Conservation (phyloP, 2,797 vertebrate genomes). For the Poliocrania exsul region DNA sequence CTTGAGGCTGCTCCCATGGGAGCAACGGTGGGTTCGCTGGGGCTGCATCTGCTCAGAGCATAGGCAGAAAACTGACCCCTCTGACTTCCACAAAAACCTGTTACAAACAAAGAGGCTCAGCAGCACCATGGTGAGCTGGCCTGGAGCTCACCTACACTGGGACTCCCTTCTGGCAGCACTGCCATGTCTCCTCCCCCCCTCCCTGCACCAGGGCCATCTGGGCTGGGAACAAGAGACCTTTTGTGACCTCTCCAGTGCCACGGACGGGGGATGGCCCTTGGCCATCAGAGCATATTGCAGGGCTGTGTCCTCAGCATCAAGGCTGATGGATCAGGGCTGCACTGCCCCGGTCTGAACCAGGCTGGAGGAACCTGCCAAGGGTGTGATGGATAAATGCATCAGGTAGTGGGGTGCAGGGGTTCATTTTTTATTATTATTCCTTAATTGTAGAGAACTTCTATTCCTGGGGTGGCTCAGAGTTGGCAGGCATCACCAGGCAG, state of each 20-base stretch:
- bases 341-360: rapidly evolving
- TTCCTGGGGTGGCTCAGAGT: neutral
- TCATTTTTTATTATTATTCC: neutral
- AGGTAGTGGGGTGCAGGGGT: neutral
- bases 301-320: neutral
- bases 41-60: neutral
- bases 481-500: neutral
- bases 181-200: neutral
- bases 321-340: neutral
- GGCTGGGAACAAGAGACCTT: neutral
- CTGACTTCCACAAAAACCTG: neutral
- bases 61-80: neutral
- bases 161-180: neutral
- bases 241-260: neutral
- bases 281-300: rapidly evolving
- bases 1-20: neutral
- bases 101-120: neutral
- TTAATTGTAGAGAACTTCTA: neutral
- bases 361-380: neutral
- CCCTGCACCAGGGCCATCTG: neutral
- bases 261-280: neutral
- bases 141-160: neutral
- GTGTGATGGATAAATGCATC: neutral
- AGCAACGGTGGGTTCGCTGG: rapidly evolving
- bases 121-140: rapidly evolving